Conservation (phyloP, 1,140 invertebrate genomes). For the Psilanteris sp. region DNA sequence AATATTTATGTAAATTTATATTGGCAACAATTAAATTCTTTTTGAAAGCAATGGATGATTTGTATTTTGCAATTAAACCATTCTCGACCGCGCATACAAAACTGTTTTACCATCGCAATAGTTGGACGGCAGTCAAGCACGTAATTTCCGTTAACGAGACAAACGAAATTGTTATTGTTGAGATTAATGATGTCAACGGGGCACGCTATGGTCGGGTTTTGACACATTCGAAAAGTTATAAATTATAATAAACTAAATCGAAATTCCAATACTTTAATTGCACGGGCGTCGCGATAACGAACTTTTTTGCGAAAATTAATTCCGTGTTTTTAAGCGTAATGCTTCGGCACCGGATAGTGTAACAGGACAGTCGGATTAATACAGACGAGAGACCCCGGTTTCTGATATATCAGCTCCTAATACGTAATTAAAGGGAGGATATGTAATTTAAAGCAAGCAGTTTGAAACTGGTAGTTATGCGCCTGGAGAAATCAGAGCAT, state of each 20-base stretch:
- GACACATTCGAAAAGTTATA: slow-evolving; percentile 46
- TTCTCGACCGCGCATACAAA: slow-evolving; percentile 42
- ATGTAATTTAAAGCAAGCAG: slow-evolving; percentile 67
- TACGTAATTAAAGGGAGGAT: slow-evolving; percentile 70
- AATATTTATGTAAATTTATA: slow-evolving; percentile 56
- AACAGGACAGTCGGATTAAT: background rate
- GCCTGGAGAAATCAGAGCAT: slow-evolving; percentile 66
- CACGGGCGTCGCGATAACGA: slow-evolving; percentile 14
- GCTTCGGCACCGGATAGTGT: too few species aligned
- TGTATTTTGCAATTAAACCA: slow-evolving; percentile 59
- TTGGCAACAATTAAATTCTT: slow-evolving; percentile 45
- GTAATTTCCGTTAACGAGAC: slow-evolving; percentile 58
- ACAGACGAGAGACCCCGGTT: background rate
- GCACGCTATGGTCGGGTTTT: slow-evolving; percentile 15
- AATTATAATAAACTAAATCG: slow-evolving; percentile 26
- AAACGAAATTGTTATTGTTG: slow-evolving; percentile 61
- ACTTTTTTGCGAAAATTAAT: slow-evolving; percentile 43
- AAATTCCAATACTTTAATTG: slow-evolving; percentile 36
- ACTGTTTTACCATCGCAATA: slow-evolving; percentile 25
- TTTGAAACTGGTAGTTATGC: slow-evolving; percentile 71
- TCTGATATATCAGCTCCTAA: slow-evolving; percentile 42
- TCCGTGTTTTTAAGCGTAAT: too few species aligned
- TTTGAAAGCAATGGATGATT: slow-evolving; percentile 49
- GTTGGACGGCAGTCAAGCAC: slow-evolving; percentile 41
- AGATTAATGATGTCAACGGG: slow-evolving; percentile 48